Conservation (phyloP, 2,888 invertebrate genomes). For the Gordius sp. region DNA sequence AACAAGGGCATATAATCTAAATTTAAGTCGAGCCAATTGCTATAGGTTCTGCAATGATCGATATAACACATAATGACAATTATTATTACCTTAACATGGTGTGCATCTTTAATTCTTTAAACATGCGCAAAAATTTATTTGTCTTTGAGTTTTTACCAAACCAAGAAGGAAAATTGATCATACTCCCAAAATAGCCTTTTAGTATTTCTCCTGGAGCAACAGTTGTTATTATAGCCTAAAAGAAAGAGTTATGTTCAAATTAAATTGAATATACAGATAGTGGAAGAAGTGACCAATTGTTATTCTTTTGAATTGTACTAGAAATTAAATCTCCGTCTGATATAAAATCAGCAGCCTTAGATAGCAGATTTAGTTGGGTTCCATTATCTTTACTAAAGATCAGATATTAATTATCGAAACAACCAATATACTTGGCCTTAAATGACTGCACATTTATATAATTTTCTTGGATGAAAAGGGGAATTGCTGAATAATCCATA, state of each 20-base stretch:
- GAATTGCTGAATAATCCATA: conserved; percentile 78
- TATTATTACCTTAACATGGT: conserved; percentile 44
- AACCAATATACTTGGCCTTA: conserved; percentile 38
- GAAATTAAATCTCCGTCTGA: conserved; percentile 61
- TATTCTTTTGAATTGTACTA: conserved; percentile 43
- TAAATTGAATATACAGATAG: conserved; percentile 33
- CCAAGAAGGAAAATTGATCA: conserved; percentile 76
- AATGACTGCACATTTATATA: conserved; percentile 55
- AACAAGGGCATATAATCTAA: not conserved
- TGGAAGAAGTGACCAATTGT: conserved; percentile 58
- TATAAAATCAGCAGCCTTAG: conserved; percentile 56
- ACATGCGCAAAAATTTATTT: conserved; percentile 49
- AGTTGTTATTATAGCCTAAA: conserved; percentile 60
- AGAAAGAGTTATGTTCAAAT: too few species aligned
- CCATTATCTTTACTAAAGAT: not conserved
- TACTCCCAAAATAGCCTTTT: conserved; percentile 47
- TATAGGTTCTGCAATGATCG: not conserved
- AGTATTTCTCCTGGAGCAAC: conserved; percentile 63
- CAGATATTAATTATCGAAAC: not conserved
- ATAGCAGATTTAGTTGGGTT: conserved; percentile 40
- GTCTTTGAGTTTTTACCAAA: conserved; percentile 70
- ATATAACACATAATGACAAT: not conserved
- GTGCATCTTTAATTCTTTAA: conserved; percentile 60
- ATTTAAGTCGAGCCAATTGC: not conserved
- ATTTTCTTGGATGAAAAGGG: conserved; percentile 89